Conservation (phyloP, 2,888 invertebrate species). For the Julus scanicus region DNA sequence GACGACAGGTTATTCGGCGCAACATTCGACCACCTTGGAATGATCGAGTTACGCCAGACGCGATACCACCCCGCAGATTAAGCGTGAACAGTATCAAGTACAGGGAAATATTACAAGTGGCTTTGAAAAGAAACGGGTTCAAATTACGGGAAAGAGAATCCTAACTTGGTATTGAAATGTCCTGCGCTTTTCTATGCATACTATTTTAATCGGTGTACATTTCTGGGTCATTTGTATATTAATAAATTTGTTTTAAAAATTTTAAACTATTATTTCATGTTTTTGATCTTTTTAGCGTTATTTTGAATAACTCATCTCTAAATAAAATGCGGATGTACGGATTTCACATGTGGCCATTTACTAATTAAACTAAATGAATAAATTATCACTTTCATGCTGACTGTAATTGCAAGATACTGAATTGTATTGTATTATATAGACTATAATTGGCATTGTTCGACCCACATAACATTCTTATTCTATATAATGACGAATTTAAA, state of each 20-base stretch:
- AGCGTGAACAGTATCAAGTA: constrained; percentile 12
- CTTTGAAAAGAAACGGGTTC: constrained; percentile 40
- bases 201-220: not conserved
- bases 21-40: not conserved
- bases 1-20: not conserved
- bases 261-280: not conserved
- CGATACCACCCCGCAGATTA: not conserved
- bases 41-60: not conserved
- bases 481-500: no score
- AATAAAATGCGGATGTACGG: no score
- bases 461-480: no score
- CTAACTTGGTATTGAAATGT: not conserved
- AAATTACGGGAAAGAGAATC: not conserved
- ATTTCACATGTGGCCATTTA: no score
- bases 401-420: no score
- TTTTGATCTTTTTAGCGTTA: not conserved
- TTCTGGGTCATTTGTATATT: not conserved
- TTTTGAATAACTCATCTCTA: no score
- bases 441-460: no score
- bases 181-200: not conserved
- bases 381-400: no score
- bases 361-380: no score
- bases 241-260: not conserved
- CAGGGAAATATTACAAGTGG: constrained; percentile 37
- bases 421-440: no score